Percentiles rank a stretch among this genome's conserved stretches.
These are phyloP conservation scores for Hirundo rustica DNA, from an alignment of 2,797 vertebrate genomes.

Conservation along the genomic window DNA sequence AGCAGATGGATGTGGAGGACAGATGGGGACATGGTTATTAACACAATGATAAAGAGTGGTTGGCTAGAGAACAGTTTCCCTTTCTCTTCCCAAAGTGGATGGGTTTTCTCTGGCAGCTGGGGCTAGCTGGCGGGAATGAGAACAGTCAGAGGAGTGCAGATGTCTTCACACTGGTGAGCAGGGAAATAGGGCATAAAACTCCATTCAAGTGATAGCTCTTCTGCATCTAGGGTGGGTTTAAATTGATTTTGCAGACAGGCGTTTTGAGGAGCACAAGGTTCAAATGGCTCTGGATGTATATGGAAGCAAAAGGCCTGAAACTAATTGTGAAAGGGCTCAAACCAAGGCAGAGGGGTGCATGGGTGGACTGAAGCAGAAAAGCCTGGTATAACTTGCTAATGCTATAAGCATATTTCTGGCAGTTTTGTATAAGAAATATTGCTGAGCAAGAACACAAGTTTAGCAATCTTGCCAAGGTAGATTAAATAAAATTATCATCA, in stretches of 20 bases:
- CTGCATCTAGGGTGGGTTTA: background rate
- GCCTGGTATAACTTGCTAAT: background rate
- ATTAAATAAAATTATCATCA: background rate
- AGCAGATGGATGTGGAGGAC: constrained; percentile 1
- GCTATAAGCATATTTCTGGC: background rate
- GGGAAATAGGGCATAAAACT: constrained; percentile 9
- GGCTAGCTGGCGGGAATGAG: background rate
- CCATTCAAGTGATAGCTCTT: background rate
- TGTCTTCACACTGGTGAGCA: constrained; percentile 14
- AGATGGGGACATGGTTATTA: background rate
- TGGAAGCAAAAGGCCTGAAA: background rate
- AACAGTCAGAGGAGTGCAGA: background rate
- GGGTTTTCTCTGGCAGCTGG: constrained; percentile 30
- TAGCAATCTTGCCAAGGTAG: background rate
- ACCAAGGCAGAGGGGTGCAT: background rate
- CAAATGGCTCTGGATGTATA: background rate
- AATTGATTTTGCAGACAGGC: background rate
- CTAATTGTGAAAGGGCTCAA: background rate
- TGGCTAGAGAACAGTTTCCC: background rate
- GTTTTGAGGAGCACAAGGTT: background rate
- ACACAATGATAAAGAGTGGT: background rate
- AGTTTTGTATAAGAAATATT: background rate
- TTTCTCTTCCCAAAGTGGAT: background rate
- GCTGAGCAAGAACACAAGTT: background rate
- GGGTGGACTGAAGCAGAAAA: background rate